Evolutionary conservation across 1,140 invertebrate species (phyloP), one percentile per base, ranked within the genome.

Genomic region (Solenopsis fugax): DNA sequence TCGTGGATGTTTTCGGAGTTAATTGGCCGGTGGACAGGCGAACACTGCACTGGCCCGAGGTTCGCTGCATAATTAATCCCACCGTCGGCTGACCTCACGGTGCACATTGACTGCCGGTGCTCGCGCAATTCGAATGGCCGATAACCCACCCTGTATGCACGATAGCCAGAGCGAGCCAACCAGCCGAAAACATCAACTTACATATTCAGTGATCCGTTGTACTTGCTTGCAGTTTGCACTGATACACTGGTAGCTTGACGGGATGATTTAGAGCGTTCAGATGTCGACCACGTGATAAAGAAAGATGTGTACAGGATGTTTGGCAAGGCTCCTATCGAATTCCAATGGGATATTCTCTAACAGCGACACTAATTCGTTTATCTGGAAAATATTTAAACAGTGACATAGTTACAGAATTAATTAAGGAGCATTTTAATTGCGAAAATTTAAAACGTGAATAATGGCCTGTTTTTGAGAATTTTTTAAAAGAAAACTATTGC

Each of bases 31-130:
- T 65, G 89, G 69, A 86, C 58, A 87, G 71, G 71, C 86, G 86
- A 87, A 88, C 90, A 82, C 34, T 60, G 90, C 84, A 65, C 54
- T n/a, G 81, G 73, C 34, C 85, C 77, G 89, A 90, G 85, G 88
- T 86, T 71, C 91, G 85, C 76, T 94, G 92, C 93, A 94, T 94
- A 94, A 94, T 94, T 94, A 93, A 94, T 94, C 85, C 65, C 88
- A 93, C 56, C 89, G 88, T 77, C 87, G 90, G 88, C 86, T 92
- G 91, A 93, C 91, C 92, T 93, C 88, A 87, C 92, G 88, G 69
- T 87, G 73, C 89, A 89, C 65, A 69, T 69, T 73, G 89, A 82
- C 84, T 87, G 77, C 54, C 85, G 73, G 56, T 85, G 75, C 69
- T 89, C 71, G 85, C 60, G 69, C 77, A 67, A 87, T 90, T 87